Percentiles rank a stretch among this genome's conserved stretches.
Conservation (phyloP, 2,113 vertebrate genomes). For the cattle (Bos taurus) region ARS-UCD2.0 NC_037347.1:18802501-18803000, state of each 20-base stretch:
- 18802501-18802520: neutral
- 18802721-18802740: neutral
- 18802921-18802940: too few relatives aligned
- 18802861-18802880: too few relatives aligned
- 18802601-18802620: neutral
- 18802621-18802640: neutral
- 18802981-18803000: too few relatives aligned
- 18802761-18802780: neutral
- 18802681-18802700: neutral
- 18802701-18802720: neutral
- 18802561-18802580: neutral
- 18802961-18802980: too few relatives aligned
- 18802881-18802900: too few relatives aligned
- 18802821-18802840: neutral
- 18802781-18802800: neutral
- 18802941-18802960: too few relatives aligned
- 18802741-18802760: neutral
- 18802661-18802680: neutral
- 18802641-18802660: neutral
- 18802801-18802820: neutral
- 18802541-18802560: neutral
- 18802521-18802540: neutral
- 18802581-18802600: neutral
- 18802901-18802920: too few relatives aligned
- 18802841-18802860: too few relatives aligned